Evolutionary conservation across 1,140 invertebrate species (phyloP).

Genomic region (Pachyrhynchus sulphureomaculatus): DNA sequence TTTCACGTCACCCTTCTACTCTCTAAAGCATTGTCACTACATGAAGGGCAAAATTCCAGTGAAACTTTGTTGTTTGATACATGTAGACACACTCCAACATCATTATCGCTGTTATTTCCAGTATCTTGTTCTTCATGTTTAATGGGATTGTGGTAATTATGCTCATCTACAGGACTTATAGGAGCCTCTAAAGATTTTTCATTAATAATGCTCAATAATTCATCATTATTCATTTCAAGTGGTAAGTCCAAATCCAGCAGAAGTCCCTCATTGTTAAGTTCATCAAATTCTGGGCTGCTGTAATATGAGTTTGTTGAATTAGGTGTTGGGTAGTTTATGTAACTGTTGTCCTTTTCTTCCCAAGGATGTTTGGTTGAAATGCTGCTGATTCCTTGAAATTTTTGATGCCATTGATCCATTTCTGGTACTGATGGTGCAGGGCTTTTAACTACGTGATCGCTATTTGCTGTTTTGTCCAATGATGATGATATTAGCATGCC

Average conservation of each 20-base stretch:
- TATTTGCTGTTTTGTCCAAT: slow-evolving; percentile 34
- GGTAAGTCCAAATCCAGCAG: slow-evolving; percentile 27
- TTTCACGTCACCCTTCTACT: slow-evolving; percentile 31
- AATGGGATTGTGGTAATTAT: slow-evolving; percentile 17
- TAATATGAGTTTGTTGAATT: slow-evolving; percentile 27
- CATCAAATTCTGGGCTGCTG: slow-evolving; percentile 26
- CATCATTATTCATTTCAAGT: slow-evolving; percentile 17
- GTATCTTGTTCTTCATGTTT: neutral
- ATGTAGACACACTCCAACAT: slow-evolving; percentile 57
- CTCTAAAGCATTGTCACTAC: slow-evolving; percentile 47
- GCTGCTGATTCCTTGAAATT: neutral
- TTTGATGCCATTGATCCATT: slow-evolving; percentile 2
- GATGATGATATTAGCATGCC: slow-evolving; percentile 44
- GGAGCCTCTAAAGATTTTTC: slow-evolving; percentile 24
- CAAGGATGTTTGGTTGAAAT: slow-evolving; percentile 34
- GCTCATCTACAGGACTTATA: slow-evolving; percentile 29
- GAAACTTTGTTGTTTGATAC: slow-evolving; percentile 57
- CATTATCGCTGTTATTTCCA: slow-evolving; percentile 25
- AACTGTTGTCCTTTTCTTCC: slow-evolving; percentile 24
- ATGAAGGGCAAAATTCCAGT: slow-evolving; percentile 57
- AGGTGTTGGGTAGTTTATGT: slow-evolving; percentile 28
- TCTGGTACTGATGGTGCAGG: slow-evolving; percentile 16
- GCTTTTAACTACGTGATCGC: slow-evolving; percentile 15
- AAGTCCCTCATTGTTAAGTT: slow-evolving; percentile 25
- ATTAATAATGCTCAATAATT: slow-evolving; percentile 28